Base-by-base conservation (phyloP, 2,113 vertebrate genomes). In the Phodopus roborovskii region DNA sequence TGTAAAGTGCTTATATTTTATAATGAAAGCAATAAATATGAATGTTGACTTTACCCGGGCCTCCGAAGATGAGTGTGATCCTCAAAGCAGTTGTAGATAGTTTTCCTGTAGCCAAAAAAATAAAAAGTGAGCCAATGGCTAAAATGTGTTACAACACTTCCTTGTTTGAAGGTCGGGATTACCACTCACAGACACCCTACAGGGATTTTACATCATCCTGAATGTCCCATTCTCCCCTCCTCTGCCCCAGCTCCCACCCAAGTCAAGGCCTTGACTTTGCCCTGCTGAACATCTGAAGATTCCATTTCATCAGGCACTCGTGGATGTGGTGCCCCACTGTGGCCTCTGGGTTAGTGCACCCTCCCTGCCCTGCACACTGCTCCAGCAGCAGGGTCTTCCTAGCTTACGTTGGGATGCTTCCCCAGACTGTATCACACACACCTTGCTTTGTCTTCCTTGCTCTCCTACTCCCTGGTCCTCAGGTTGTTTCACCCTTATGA, bases 1-100 rank as follows among this genome's bases (percentile, higher is more conserved):
- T 97, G 56, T 86, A 70, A 87, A 84, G 48, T 75, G 81, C 74
- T 70, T 96, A 68, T 92, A 74, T 91, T 97, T 96, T 94, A 92
- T 93, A 79, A 79, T 50, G 64, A 64, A 95, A 94, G 92, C 94
- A 97, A 90, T 97, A 96, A 96, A 94, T 88, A 20, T 16, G 39
- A 60, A 30, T 95, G 66, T 83, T 74, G 82, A 78, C 58, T 92
- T 71, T 70, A 93, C 48, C n/a, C 33, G 66, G 73, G 90, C 90
- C 70, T 94, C 75, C 8, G 48, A 19, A 2, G 22, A 7, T 94
- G 20, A 85, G 24, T 62, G 1, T 89, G 26, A 48, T 79, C 5
- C 66, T 64, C 77, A 75, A 60, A 39, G 9, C 36, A 91, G 4
- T 62, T 84, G 24, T 28, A 19, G 68, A 60, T 66, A 84, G 48